Evolutionary conservation across 1,140 invertebrate species (phyloP), one percentile per base, ranked within the genome.

Genomic region (Drosophila kepulauana): DNA sequence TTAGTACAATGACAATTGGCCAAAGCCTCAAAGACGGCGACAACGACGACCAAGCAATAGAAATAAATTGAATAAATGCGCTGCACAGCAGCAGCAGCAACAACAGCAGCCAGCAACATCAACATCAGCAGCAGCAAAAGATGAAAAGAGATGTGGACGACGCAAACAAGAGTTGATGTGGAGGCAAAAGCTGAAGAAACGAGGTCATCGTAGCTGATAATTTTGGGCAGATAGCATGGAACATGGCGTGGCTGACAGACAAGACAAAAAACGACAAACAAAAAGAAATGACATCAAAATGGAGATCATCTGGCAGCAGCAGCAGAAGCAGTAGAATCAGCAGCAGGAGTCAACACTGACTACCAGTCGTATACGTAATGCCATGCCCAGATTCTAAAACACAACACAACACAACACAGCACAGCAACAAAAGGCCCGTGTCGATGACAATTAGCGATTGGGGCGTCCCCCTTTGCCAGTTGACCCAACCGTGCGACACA

Each of bases 1-100:
- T 87, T 87, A 88, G 84, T 88, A 87, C 84, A 88, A 87, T 84
- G 84, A 88, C 84, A 87, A 87, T 87, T 87, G 82, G 82, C 82
- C 85, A 82, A 82, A 82, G 85, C 67, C 84, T 74, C 70, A 78
- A 87, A 86, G 87, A 87, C 86, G 68, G 62, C 79, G 74, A 25
- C 20, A 25, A 25, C 20, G 20, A 25, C 49, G 35, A 38, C 58
- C 49, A 33, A 62, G 78, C 84, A 87, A 87, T 87, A 87, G 84
- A 87, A 87, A 87, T 87, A 87, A 87, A 87, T 87, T 88, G 84
- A 87, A 87, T 87, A 87, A 87, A 87, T 79, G 82, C 82, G 75
- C 66, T 62, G 71, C 65, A 68, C 66, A 52, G 65, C 75, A 61
- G 68, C 56, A 77, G 25, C 49, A 52, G 16, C 28, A 48, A 20